Base-by-base conservation (phyloP, 2,797 vertebrate species). In the Craterocephalus amniculus region DNA sequence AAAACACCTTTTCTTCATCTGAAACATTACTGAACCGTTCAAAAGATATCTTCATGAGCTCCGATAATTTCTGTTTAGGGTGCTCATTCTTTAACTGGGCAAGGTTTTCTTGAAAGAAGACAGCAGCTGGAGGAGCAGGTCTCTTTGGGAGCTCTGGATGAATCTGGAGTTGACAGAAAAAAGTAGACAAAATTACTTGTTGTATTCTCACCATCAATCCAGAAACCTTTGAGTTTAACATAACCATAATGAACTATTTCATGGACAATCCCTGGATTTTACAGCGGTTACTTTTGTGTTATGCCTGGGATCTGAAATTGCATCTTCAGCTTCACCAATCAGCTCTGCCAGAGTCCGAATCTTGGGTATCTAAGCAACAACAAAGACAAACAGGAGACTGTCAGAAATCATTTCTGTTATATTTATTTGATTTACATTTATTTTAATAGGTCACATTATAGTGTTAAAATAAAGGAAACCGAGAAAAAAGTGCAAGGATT, bases 331-430 rank as follows among this genome's bases (percentile, higher is more conserved):
- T 0, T 96, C 96, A 26, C 83, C 85, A n/a, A 98, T 92, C 76
- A 98, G 88, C 70, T 98, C 97, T 1, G 94, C 84, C 70, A 98
- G 91, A 0, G 93, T 95, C 20, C 96, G 95, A 63, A 88, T 87
- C 84, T 96, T 98, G 40, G 94, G 93, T 69, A 97, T 93, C 97
- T 98, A 84, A 12, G 34, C 1, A 79, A 72, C 31, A 7, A 31
- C 11, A 72, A 67, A 52, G 20, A 49, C 22, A 59, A 9, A 52
- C 26, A 38, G n/a, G 4, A 31, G 4, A 49, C 9, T 49, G 8
- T 49, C n/a, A 22, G 2, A 49, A 49, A 43, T 43, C 2, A 43
- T n/a, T 11, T 49, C 9, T 49, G 9, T 7, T 8, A 48, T 22
- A 48, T 11, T 22, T 22, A 48, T 48, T 10, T 10, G 20, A 22